A percentile compares a stretch with the other conserved stretches of the same genome.
Evolutionary conservation across 2,797 vertebrate genomes (phyloP).

Genomic region (Gymnocypris eckloni): DNA sequence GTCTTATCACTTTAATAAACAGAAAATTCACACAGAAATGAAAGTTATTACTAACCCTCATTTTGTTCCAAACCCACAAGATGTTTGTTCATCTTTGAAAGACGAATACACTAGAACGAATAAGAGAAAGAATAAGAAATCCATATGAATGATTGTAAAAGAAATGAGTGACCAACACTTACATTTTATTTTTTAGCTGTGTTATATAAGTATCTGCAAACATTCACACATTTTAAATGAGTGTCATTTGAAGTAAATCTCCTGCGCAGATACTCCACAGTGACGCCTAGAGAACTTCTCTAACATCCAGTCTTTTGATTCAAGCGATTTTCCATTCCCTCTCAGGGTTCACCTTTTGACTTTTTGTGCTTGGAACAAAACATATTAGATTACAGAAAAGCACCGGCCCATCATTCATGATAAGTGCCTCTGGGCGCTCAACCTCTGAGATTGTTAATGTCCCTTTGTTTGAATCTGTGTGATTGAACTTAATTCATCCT

Average conservation of each 20-base stretch:
- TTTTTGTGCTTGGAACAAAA: conserved; percentile 37
- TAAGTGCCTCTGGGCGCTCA: conserved; percentile 29
- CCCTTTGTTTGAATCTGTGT: conserved; percentile 51
- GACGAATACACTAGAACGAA: background rate
- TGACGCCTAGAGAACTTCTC: background rate
- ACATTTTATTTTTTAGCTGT: background rate
- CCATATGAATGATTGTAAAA: background rate
- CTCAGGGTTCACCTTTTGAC: conserved; percentile 35
- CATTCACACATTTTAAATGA: background rate
- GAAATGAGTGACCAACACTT: too few relatives aligned
- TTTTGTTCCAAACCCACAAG: background rate
- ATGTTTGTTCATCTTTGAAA: background rate
- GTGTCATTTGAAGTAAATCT: background rate
- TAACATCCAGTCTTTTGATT: conserved; percentile 36
- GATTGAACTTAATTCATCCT: conserved; percentile 42
- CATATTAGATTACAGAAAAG: conserved; percentile 62
- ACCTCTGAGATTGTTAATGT: conserved; percentile 48
- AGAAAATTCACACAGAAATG: background rate
- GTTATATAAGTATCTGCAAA: background rate
- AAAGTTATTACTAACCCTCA: background rate
- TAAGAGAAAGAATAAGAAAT: background rate
- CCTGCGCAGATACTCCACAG: background rate
- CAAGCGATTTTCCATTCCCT: conserved; percentile 34
- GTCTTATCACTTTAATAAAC: background rate
- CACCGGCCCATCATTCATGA: conserved; percentile 55